Base-by-base conservation (phyloP, 2,888 invertebrate genomes). In the Auanema freiburgensis region DNA sequence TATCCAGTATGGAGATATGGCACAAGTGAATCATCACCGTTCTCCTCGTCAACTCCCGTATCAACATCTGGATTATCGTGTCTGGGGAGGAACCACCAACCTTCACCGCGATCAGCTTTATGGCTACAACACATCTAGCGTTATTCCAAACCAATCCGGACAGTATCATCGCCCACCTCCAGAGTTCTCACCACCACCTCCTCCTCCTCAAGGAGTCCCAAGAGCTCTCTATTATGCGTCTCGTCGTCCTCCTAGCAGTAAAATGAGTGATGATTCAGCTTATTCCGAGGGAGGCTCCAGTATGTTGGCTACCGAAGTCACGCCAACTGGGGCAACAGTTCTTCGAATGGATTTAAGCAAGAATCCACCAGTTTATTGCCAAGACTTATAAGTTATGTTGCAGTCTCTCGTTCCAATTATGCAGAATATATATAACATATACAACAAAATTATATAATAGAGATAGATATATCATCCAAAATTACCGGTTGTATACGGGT, bases 201-300 rank as follows among this genome's bases (percentile, higher is more conserved):
- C 75, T 8, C 67, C 69, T 25, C 51, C 67, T 24, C 25, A 41
- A 14, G 12, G 25, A 25, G 52, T 58, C 8, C 57, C 64, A 10
- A 16, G 51, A 25, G 64, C 64, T 12, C 16, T 65, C 16, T 53
- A 57, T 43, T 61, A 63, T 18, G 58, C 65, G 16, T 58, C 62
- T 33, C 50, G 71, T 11, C 69, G 71, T 2, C 69, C 74, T 5
- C 71, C 71, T 12, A 68, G 69, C 49, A 69, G 67, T 40, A 72
- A 72, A 24, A 68, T 74, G 68, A 70, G 71, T 42, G 78, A 78
- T 59, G 78, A 78, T 59, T 77, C 77, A n/a, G 77, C 76, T 21
- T 78, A 78, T 57, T 76, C 74, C 25, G 78, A 78, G 46, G 70
- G 69, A 24, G 70, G 74, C n/a, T 68, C 69, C 14, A 71, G 69